Evolutionary conservation across 2,888 invertebrate genomes (phyloP).

Genomic region (Euzophera pinguis): DNA sequence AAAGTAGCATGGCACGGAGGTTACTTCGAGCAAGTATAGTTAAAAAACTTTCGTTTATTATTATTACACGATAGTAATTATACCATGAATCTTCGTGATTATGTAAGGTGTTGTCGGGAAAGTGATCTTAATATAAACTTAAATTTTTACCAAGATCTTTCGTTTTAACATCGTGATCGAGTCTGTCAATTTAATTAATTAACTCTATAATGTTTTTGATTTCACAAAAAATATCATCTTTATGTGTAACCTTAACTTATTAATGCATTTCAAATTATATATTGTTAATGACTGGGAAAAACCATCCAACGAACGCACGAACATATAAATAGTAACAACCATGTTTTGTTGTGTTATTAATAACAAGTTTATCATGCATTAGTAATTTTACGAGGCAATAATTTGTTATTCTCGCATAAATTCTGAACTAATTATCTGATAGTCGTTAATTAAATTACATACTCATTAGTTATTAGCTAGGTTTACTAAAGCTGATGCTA

Average conservation of each 20-base stretch:
- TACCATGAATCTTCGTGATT: background rate
- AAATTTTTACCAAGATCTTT: too few relatives aligned
- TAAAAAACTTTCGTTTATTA: slow-evolving; percentile 11
- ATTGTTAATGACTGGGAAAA: too few relatives aligned
- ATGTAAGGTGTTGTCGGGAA: background rate
- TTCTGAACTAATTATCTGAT: background rate
- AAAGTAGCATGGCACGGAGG: slow-evolving; percentile 9
- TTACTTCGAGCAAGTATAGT: slow-evolving; percentile 3
- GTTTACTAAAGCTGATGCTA: too few relatives aligned
- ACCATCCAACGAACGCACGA: too few relatives aligned
- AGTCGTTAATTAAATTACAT: background rate
- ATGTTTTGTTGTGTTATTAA: background rate
- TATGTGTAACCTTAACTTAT: too few relatives aligned
- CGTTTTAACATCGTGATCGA: too few relatives aligned
- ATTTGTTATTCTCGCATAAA: slow-evolving; percentile 6
- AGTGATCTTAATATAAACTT: background rate
- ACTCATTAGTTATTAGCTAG: too few relatives aligned
- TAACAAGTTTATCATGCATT: slow-evolving; percentile 3
- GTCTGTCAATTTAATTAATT: background rate
- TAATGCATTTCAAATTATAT: too few relatives aligned
- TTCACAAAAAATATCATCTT: too few relatives aligned
- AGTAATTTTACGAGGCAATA: slow-evolving; percentile 9
- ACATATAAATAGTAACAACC: background rate
- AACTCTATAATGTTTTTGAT: too few relatives aligned
- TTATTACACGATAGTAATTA: background rate